Evolutionary conservation across 2,113 vertebrate species (phyloP).

Genomic region (Ceratotherium simum): DNA sequence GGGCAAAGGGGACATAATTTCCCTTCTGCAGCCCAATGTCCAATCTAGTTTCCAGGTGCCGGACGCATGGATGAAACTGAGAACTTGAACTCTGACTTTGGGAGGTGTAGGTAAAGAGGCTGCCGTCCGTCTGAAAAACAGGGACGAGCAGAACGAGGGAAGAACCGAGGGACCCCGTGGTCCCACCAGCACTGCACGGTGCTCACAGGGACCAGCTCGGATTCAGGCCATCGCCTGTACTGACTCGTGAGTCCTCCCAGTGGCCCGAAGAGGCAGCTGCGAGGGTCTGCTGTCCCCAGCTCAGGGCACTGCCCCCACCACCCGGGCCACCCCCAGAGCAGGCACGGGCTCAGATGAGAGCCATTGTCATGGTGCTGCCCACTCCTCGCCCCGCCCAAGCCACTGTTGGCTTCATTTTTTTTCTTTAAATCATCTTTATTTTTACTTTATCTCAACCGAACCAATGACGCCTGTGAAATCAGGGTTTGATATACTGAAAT

Average conservation of each 20-base stretch:
- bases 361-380: fast-evolving
- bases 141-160: fast-evolving
- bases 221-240: too few species aligned
- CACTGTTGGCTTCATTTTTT: fast-evolving
- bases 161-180: fast-evolving
- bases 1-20: not conserved
- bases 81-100: not conserved
- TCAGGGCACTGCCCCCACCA: not conserved
- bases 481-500: not conserved
- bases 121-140: fast-evolving
- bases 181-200: fast-evolving
- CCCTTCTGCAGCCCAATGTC: not conserved
- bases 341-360: too few species aligned
- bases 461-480: not conserved
- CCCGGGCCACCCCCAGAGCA: too few species aligned
- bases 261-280: not conserved
- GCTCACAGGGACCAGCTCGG: fast-evolving
- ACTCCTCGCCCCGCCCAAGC: not conserved
- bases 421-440: not conserved
- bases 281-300: too few species aligned
- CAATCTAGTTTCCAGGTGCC: not conserved
- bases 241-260: not conserved
- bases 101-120: not conserved
- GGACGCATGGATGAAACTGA: not conserved
- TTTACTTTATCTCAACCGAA: not conserved